Evolutionary conservation across 2,888 invertebrate genomes (phyloP), one percentile per base, ranked within the genome.

Genomic region (Sminthurinus aureus): DNA sequence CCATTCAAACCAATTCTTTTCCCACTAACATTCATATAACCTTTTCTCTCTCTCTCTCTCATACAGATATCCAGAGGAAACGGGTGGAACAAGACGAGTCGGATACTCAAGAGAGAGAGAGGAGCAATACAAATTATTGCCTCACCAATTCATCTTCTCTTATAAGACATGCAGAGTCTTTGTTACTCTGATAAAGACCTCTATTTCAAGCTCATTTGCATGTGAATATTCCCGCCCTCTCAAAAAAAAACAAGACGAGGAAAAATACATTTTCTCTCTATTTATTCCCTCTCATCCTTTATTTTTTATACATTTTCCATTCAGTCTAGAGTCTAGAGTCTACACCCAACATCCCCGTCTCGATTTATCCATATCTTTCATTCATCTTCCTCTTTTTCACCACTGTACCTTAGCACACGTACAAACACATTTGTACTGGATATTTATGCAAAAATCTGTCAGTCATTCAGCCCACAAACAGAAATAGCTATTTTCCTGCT

Each of bases 121-220:
- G 64, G 66, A 84, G 84, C 83, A 85, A 85, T 86, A 86, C 86
- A 86, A 86, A 86, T 86, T 86, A 86, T 85, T 84, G 85, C 84
- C 51, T 83, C 13, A 69, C 84, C 85, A 85, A 86, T 86, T 86
- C 85, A 86, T 87, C 87, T 87, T 87, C 85, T 76, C 18, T 20
- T 52, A 71, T 82, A 75, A 81, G 75, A 81, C 81, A 71, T 81
- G 69, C 83, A 52, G 79, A 81, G 51, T 75, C 74, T 83, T 83
- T 82, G 71, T 80, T 79, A 74, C 80, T 73, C 51, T 81, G 81
- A 81, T 81, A 81, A 85, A 85, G 85, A 85, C 84, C 64, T 84
- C 84, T 82, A 82, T 84, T 83, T 76, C 81, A 58, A 81, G 64
- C 85, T 86, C 85, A 87, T 87, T 87, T 87, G 84, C 87, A 87